Percentiles rank a stretch among this genome's conserved stretches.
Conservation (phyloP, 1,140 invertebrate genomes). For the Cydia fagiglandana region DNA sequence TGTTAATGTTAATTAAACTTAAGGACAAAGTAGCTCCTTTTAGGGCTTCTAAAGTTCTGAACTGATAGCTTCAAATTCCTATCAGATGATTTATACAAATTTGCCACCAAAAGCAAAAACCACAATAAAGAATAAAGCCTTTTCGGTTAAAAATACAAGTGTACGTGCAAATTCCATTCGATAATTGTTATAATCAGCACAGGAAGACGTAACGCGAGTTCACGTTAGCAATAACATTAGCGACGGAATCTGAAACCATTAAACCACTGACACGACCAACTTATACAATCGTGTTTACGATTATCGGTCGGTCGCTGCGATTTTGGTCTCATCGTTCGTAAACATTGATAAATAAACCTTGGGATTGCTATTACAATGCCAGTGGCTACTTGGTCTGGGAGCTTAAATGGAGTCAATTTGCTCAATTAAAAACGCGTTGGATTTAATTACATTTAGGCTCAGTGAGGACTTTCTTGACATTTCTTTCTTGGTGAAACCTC, state of each 20-base stretch:
- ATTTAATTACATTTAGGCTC: background rate
- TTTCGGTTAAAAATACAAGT: background rate
- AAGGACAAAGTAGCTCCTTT: too few species aligned
- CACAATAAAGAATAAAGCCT: too few species aligned
- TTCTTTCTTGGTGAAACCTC: background rate
- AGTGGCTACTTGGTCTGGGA: background rate
- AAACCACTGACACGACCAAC: conserved; percentile 1
- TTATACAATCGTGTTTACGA: conserved; percentile 7
- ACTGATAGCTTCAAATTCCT: background rate
- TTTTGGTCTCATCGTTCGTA: background rate
- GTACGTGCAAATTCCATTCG: conserved; percentile 1
- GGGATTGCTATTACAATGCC: background rate
- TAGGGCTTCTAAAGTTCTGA: too few species aligned
- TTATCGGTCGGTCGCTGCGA: conserved; percentile 1
- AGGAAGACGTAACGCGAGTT: conserved; percentile 6
- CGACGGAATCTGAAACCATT: conserved; percentile 6
- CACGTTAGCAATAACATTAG: conserved; percentile 3
- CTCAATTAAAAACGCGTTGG: background rate
- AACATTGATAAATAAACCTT: background rate
- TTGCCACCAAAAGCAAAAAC: conserved; percentile 2
- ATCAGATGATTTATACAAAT: background rate
- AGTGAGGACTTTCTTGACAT: background rate
- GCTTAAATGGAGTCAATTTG: background rate
- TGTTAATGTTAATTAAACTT: too few species aligned
- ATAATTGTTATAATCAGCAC: background rate